Conservation (phyloP, 2,113 vertebrate genomes). For the Hassar affinis region DNA sequence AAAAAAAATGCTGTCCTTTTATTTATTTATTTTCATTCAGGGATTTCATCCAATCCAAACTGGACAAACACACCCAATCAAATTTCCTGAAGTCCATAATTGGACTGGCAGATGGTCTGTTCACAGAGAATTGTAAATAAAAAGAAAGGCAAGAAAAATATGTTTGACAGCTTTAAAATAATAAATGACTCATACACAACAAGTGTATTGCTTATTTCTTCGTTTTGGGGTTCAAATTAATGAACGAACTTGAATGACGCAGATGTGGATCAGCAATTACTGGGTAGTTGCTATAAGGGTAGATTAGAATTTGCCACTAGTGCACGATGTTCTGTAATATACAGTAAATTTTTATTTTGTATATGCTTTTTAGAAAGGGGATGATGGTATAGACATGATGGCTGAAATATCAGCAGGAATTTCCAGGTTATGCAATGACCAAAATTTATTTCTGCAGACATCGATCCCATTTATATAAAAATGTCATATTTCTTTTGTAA, state of each 20-base stretch:
- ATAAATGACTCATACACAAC: neutral
- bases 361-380: neutral
- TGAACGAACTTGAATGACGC: neutral
- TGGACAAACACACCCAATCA: neutral
- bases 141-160: neutral
- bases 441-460: neutral
- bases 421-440: neutral
- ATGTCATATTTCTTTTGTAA: neutral
- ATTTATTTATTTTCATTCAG: constrained; percentile 8
- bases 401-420: neutral
- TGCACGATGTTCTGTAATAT: neutral
- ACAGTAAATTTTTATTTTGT: neutral
- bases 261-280: neutral
- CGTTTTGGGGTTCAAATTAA: neutral
- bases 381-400: neutral
- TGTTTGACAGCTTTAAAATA: neutral
- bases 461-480: neutral
- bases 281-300: neutral
- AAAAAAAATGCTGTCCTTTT: constrained; percentile 8
- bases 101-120: neutral
- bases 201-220: neutral
- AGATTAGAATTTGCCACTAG: neutral
- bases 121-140: neutral
- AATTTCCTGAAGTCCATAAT: neutral
- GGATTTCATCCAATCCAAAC: neutral